Conservation (phyloP, 2,797 vertebrate genomes). For the Jordanella pulchra region DNA sequence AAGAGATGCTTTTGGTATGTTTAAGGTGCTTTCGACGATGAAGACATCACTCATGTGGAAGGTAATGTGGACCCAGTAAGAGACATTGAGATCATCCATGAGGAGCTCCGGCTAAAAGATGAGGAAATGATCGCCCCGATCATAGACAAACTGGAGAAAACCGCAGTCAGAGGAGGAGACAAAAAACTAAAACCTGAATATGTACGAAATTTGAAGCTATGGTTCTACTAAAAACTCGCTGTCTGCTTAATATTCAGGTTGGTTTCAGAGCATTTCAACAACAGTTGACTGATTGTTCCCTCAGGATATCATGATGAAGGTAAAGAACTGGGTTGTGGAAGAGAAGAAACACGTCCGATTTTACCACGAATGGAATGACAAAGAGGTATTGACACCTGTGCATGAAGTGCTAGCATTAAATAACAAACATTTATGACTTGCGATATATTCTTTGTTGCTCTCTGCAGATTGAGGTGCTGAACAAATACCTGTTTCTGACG, state of each 20-base stretch:
- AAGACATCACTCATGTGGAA: constrained; percentile 97
- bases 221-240: no score
- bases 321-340: constrained; percentile 93
- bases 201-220: constrained; percentile 79
- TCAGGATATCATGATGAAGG: constrained; percentile 96
- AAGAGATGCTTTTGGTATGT: constrained; percentile 7
- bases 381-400: constrained; percentile 85
- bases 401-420: background rate
- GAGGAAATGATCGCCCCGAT: constrained; percentile 91
- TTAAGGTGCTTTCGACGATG: constrained; percentile 95
- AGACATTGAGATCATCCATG: constrained; percentile 85
- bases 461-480: constrained; percentile 94
- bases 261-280: background rate
- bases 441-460: constrained; percentile 14
- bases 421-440: background rate
- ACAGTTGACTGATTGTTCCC: constrained; percentile 40
- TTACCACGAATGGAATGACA: constrained; percentile 97
- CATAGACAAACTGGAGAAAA: constrained; percentile 97
- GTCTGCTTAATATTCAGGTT: background rate
- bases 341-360: constrained; percentile 96
- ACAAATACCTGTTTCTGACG: constrained; percentile 97
- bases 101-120: constrained; percentile 97
- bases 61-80: constrained; percentile 94
- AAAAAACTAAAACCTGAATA: constrained; percentile 99
- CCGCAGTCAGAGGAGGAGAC: constrained; percentile 92